Evolutionary conservation across 2,113 vertebrate genomes (phyloP).

Genomic region (Pogonocichla stellata): DNA sequence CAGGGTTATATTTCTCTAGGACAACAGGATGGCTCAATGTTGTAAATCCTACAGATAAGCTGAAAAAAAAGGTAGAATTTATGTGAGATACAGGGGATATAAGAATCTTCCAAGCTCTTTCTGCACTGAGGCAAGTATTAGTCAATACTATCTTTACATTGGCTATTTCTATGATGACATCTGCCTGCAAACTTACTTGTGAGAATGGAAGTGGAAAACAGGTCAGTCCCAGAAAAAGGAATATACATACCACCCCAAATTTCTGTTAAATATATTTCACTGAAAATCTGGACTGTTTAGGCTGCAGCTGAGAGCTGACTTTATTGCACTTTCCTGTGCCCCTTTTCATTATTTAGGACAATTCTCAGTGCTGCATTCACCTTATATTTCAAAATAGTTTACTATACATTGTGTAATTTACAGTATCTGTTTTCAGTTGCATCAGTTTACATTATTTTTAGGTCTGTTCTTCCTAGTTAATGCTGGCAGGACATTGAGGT

Average conservation of each 20-base stretch:
- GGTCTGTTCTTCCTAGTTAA: conserved; percentile 22
- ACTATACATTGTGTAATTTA: neutral
- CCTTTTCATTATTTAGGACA: neutral
- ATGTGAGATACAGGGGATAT: neutral
- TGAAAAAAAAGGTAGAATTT: neutral
- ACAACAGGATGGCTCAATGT: neutral
- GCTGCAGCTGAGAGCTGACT: neutral
- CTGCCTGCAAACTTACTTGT: neutral
- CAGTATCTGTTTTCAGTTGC: neutral
- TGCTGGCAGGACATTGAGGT: conserved; percentile 33
- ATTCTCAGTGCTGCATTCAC: neutral
- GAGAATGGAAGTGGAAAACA: neutral
- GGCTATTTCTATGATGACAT: neutral
- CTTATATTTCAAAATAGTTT: conserved; percentile 5
- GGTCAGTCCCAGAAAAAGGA: neutral
- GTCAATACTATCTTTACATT: neutral
- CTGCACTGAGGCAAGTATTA: neutral
- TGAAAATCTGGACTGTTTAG: neutral
- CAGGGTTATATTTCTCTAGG: neutral
- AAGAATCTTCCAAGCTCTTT: neutral
- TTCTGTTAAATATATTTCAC: neutral
- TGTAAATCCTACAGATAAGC: neutral
- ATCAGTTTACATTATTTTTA: conserved; percentile 2
- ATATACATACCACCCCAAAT: neutral
- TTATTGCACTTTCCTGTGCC: neutral